Conservation (phyloP, 2,797 vertebrate genomes). For the Clarias fuscus region DNA sequence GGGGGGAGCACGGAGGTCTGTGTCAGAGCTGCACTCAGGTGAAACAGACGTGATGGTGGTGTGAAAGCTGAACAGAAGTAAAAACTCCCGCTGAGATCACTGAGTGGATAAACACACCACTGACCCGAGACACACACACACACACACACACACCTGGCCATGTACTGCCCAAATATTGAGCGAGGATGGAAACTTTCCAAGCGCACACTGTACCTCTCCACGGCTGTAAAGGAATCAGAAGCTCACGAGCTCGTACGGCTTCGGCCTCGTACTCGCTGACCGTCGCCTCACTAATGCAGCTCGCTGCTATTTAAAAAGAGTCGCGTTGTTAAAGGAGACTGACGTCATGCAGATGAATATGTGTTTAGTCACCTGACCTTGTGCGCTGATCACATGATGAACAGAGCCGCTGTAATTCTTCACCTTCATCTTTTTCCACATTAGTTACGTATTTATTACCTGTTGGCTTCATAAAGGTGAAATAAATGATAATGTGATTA, state of each 20-base stretch:
- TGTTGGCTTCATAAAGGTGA: background rate
- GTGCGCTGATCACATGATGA: background rate
- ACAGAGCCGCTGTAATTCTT: background rate
- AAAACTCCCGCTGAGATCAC: background rate
- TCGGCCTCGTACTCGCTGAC: no score
- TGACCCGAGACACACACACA: background rate
- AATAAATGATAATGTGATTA: background rate
- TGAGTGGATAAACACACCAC: background rate
- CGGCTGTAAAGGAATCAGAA: no score
- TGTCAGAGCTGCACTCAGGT: constrained; percentile 59
- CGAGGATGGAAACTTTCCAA: background rate
- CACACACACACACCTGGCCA: background rate
- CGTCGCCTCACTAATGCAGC: no score
- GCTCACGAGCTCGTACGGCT: no score
- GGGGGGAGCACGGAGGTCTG: constrained; percentile 36
- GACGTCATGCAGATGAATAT: background rate
- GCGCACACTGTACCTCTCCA: no score
- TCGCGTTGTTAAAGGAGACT: background rate
- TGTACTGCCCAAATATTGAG: background rate
- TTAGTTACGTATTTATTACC: background rate
- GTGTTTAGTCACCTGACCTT: background rate
- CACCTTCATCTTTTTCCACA: background rate
- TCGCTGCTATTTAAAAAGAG: background rate
- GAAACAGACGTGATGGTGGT: constrained; percentile 51
- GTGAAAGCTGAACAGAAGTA: constrained; percentile 38